A percentile compares a stretch with the other conserved stretches of the same genome.
Evolutionary conservation across 2,797 vertebrate genomes (phyloP).

Genomic region (Malacoctenus gilli): DNA sequence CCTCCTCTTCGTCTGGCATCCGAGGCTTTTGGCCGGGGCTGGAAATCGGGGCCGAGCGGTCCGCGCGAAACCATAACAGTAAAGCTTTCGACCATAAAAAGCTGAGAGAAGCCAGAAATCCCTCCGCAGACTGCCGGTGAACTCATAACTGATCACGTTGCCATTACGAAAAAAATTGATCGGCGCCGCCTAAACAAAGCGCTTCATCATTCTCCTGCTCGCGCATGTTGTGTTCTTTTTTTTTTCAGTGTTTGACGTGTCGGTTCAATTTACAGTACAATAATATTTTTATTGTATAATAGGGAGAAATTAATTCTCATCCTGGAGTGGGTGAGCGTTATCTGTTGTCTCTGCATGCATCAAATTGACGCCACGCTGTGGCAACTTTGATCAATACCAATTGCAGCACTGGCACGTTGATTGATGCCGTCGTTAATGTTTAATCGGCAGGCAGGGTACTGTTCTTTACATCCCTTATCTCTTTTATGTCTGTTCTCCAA

Average conservation of each 20-base stretch:
- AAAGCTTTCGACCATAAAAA: neutral
- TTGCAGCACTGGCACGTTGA: conserved; percentile 42
- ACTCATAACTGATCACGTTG: neutral
- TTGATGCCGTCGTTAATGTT: conserved; percentile 55
- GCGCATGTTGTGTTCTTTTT: neutral
- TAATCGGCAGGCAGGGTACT: conserved; percentile 34
- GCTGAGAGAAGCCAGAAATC: neutral
- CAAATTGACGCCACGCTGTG: conserved; percentile 8
- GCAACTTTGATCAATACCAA: conserved; percentile 50
- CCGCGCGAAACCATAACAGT: neutral
- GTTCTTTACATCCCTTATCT: conserved; percentile 45
- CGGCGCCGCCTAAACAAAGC: neutral
- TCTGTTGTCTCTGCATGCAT: conserved; percentile 42
- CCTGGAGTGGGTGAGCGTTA: conserved; percentile 10
- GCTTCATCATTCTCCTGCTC: neutral
- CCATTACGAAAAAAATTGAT: neutral
- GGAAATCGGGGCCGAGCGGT: neutral
- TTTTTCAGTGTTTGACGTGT: conserved; percentile 4
- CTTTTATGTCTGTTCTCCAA: conserved; percentile 39
- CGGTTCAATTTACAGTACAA: conserved; percentile 2
- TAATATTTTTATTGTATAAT: conserved; percentile 15
- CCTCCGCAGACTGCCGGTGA: neutral
- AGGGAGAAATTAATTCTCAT: neutral
- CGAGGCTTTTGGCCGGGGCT: neutral
- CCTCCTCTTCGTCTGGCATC: neutral